Conservation (phyloP, 2,113 vertebrate species). For the Motacilla alba region DNA sequence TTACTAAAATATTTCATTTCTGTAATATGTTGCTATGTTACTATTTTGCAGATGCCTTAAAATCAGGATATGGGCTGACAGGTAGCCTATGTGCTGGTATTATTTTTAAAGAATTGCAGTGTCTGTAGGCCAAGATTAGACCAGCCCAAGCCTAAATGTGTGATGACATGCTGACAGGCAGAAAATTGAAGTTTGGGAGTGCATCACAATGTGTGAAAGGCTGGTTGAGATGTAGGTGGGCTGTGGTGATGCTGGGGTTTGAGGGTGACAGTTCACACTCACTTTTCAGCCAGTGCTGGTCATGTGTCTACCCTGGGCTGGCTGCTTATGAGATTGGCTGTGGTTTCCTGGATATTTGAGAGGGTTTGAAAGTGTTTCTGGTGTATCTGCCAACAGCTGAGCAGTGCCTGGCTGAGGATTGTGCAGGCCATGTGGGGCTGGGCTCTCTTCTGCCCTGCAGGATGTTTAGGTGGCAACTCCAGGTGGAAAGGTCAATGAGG, state of each 20-base stretch:
- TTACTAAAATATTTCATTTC: not conserved
- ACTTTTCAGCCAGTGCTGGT: not conserved
- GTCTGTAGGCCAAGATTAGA: not conserved
- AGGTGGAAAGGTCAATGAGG: not conserved
- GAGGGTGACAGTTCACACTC: not conserved
- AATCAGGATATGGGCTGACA: not conserved
- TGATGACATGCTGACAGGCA: not conserved
- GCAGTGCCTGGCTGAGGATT: not conserved
- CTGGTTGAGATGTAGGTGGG: not conserved
- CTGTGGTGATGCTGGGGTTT: not conserved
- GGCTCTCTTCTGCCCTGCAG: not conserved
- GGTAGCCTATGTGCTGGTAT: not conserved
- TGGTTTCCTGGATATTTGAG: not conserved
- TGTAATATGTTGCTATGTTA: not conserved
- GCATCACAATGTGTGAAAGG: not conserved
- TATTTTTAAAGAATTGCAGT: not conserved
- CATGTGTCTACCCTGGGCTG: not conserved
- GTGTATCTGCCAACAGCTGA: not conserved
- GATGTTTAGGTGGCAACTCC: not conserved
- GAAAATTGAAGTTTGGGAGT: not conserved
- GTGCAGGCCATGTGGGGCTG: not conserved
- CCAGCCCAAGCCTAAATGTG: not conserved
- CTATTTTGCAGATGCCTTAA: not conserved
- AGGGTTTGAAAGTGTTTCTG: not conserved
- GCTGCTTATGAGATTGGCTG: not conserved